A percentile compares a stretch with the other conserved stretches of the same genome.
Evolutionary conservation across 2,113 vertebrate species (phyloP).

Genomic region (Microcebus jonahi): DNA sequence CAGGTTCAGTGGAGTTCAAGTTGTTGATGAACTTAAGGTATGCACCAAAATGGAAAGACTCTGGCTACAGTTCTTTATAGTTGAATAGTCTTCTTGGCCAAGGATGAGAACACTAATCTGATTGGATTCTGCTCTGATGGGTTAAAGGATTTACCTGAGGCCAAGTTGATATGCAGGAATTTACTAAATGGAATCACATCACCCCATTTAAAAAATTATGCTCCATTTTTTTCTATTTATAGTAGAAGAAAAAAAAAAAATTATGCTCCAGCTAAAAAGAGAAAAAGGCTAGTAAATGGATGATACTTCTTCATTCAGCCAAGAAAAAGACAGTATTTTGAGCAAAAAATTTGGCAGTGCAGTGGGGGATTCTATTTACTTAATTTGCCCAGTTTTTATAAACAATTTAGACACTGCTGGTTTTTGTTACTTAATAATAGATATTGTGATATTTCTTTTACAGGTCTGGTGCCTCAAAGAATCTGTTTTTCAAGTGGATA

Average conservation of each 20-base stretch:
- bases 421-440: neutral
- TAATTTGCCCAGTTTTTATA: neutral
- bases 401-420: neutral
- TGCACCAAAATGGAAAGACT: neutral
- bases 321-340: neutral
- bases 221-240: no score
- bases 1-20: constrained; percentile 33
- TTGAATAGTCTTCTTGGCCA: constrained; percentile 77
- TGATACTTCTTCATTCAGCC: neutral
- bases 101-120: constrained; percentile 87
- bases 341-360: neutral
- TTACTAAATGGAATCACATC: neutral
- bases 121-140: constrained; percentile 83
- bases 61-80: neutral
- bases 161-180: constrained; percentile 70
- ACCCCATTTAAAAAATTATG: neutral
- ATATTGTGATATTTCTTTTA: constrained; percentile 6
- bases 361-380: neutral
- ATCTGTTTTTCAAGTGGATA: neutral
- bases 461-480: constrained; percentile 33
- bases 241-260: no score
- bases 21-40: constrained; percentile 53
- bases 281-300: neutral
- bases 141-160: constrained; percentile 91
- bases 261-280: neutral